A percentile compares a stretch with the other conserved stretches of the same genome.
Evolutionary conservation across 2,888 invertebrate species (phyloP).

Genomic region (Allolobophora icterica): DNA sequence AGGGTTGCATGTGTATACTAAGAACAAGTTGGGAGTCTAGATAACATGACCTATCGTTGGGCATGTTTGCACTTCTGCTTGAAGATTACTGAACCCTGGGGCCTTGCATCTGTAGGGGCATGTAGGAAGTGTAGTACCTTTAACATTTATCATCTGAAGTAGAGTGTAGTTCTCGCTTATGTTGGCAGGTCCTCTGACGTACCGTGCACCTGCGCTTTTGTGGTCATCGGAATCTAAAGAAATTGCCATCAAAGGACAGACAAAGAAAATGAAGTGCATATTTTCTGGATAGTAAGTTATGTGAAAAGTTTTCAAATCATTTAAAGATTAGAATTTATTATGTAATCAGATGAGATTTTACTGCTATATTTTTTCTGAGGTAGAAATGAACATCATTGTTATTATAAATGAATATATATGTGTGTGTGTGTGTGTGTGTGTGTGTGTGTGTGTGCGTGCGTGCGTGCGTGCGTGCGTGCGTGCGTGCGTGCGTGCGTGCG

Average conservation of each 20-base stretch:
- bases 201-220: conserved; percentile 33
- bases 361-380: background rate
- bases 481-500: no score
- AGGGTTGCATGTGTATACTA: no score
- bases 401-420: no score
- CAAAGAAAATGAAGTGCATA: conserved; percentile 46
- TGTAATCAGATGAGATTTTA: background rate
- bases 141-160: background rate
- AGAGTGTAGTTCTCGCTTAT: background rate
- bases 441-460: no score
- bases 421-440: no score
- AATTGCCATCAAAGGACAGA: conserved; percentile 41
- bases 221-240: conserved; percentile 38
- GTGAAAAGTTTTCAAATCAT: background rate
- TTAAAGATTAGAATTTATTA: background rate
- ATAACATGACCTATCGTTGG: background rate
- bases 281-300: conserved; percentile 50
- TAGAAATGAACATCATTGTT: background rate
- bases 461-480: no score
- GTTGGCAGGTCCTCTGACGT: background rate
- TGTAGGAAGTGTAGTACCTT: background rate
- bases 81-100: background rate
- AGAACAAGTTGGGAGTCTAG: background rate
- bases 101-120: background rate
- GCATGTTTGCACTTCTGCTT: background rate